Percentiles rank a stretch among this genome's conserved stretches.
Conservation (phyloP, 2,797 vertebrate species). For the Chromobotia macracanthus region DNA sequence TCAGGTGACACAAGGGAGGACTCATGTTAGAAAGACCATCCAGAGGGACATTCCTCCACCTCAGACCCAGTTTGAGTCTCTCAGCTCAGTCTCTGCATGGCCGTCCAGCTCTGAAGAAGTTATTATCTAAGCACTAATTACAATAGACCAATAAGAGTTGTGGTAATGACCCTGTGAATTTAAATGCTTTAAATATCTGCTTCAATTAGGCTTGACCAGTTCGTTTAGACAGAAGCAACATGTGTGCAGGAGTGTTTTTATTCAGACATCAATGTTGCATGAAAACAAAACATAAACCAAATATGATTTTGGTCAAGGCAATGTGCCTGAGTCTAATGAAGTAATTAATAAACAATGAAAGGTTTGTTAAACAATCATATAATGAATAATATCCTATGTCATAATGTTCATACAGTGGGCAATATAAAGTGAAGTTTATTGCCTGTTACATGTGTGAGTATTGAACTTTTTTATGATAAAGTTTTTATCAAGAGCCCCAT, state of each 20-base stretch:
- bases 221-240: constrained; percentile 49
- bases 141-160: constrained; percentile 62
- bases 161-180: constrained; percentile 67
- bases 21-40: not conserved
- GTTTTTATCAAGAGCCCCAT: not conserved
- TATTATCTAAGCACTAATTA: constrained; percentile 67
- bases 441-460: not conserved
- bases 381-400: not conserved
- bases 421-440: not conserved
- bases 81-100: constrained; percentile 55
- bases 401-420: not conserved
- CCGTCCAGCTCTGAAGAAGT: constrained; percentile 55
- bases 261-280: constrained; percentile 37
- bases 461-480: not conserved
- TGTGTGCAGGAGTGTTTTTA: constrained; percentile 31
- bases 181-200: constrained; percentile 67
- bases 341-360: not conserved
- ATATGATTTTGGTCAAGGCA: not conserved
- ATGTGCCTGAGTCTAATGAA: not conserved
- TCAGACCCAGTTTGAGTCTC: constrained; percentile 50
- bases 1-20: not conserved
- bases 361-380: constrained; percentile 1
- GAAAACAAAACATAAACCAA: constrained; percentile 29
- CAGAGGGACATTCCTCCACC: constrained; percentile 19
- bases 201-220: constrained; percentile 47